Evolutionary conservation across 2,797 vertebrate genomes (phyloP).

Genomic region (Eulemur coronatus): DNA sequence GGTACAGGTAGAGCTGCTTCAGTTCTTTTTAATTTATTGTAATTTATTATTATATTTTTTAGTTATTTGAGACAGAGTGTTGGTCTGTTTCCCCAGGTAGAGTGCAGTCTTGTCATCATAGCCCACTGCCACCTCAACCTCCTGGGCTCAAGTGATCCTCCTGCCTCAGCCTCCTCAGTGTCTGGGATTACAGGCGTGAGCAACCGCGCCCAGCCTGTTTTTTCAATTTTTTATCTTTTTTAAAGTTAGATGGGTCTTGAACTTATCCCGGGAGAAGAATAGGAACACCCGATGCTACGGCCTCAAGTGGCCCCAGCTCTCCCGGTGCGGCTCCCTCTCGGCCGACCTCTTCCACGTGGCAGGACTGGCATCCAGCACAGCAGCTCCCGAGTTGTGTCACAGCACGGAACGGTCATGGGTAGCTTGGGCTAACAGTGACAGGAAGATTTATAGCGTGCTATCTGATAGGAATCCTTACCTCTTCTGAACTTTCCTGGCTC

Average conservation of each 20-base stretch:
- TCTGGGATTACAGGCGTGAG: no score
- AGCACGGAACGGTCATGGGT: no score
- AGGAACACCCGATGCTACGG: rapidly evolving
- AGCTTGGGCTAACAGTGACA: not conserved
- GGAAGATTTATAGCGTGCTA: not conserved
- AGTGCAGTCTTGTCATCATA: no score
- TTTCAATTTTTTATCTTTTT: not conserved
- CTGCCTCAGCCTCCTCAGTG: no score
- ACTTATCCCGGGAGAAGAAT: not conserved
- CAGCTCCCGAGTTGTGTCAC: no score
- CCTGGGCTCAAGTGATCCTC: no score
- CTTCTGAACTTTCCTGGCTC: not conserved
- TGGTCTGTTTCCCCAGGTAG: no score
- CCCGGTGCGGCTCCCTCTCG: not conserved
- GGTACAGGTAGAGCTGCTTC: not conserved
- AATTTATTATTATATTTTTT: not conserved
- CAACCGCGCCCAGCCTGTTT: no score
- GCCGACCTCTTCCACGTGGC: rapidly evolving
- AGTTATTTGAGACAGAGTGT: no score
- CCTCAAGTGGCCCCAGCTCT: not conserved
- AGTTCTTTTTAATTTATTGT: not conserved
- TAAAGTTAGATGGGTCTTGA: not conserved
- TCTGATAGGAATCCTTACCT: no score
- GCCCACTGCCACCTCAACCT: no score
- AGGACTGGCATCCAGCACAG: rapidly evolving